Evolutionary conservation across 2,888 invertebrate species (phyloP).

Genomic region (Synergus gifuensis): DNA sequence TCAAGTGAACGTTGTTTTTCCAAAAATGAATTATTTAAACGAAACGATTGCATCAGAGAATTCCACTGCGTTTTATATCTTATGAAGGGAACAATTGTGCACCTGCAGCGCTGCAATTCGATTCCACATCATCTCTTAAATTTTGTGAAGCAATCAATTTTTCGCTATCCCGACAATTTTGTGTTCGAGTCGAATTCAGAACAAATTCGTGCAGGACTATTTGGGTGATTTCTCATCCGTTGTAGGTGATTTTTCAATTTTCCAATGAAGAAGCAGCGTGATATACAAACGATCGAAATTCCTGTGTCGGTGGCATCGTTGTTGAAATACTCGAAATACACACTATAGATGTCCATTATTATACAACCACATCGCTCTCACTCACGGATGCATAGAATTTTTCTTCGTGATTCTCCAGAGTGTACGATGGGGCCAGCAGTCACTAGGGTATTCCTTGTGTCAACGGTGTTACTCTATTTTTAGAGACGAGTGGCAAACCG

Average conservation of each 20-base stretch:
- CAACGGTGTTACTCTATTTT: slow-evolving; percentile 37
- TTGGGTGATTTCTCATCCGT: slow-evolving; percentile 34
- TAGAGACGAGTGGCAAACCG: slow-evolving; percentile 25
- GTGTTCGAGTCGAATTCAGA: slow-evolving; percentile 37
- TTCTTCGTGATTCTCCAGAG: slow-evolving; percentile 37
- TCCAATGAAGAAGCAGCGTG: slow-evolving; percentile 37
- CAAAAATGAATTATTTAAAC: background rate
- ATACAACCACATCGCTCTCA: slow-evolving; percentile 34
- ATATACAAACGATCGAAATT: slow-evolving; percentile 37
- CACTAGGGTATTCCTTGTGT: slow-evolving; percentile 36
- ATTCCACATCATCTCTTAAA: slow-evolving; percentile 30
- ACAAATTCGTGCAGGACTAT: slow-evolving; percentile 28
- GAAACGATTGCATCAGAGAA: background rate
- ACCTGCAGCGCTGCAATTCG: slow-evolving; percentile 26
- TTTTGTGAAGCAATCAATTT: slow-evolving; percentile 35
- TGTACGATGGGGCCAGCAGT: slow-evolving; percentile 5
- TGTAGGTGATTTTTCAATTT: slow-evolving; percentile 38
- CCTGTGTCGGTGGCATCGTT: slow-evolving; percentile 29
- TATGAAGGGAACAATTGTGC: slow-evolving; percentile 6
- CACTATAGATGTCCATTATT: slow-evolving; percentile 1
- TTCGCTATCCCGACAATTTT: slow-evolving; percentile 30
- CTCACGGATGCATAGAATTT: slow-evolving; percentile 40
- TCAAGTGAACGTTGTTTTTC: background rate
- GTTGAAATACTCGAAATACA: slow-evolving; percentile 4
- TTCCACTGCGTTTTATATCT: background rate